phyloP scores from a whole-genome alignment of 2,888 invertebrate genomes.

The Ischnura elegans region DNA sequence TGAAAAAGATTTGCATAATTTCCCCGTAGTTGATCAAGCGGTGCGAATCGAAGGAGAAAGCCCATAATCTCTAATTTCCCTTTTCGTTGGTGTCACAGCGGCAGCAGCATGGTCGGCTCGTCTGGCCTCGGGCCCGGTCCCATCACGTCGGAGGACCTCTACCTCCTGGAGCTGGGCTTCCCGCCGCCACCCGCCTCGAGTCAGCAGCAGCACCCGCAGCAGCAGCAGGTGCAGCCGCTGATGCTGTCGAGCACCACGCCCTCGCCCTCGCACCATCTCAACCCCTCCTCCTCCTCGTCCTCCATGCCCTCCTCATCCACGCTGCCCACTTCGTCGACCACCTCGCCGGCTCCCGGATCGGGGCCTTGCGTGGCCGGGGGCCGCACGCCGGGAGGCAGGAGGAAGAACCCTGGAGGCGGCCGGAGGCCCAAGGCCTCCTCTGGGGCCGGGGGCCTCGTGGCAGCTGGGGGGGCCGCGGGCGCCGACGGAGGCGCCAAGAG shows the following conservation, averaged over 20 bases:
- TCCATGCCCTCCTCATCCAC: slow-evolving; percentile 16
- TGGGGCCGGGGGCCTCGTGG: slow-evolving; percentile 70
- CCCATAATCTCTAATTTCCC: neutral
- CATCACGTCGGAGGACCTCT: slow-evolving; percentile 89
- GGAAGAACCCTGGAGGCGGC: slow-evolving; percentile 52
- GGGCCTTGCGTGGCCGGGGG: slow-evolving; percentile 69
- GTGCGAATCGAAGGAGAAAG: no score
- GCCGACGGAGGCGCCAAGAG: slow-evolving; percentile 89
- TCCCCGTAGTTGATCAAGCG: no score
- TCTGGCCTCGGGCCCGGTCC: slow-evolving; percentile 47
- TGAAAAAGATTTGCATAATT: no score
- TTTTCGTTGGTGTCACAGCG: neutral
- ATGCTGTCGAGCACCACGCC: slow-evolving; percentile 37
- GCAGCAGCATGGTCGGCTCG: slow-evolving; percentile 39
- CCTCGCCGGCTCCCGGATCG: slow-evolving; percentile 57
- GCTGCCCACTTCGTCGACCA: slow-evolving; percentile 17
- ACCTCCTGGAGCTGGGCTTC: slow-evolving; percentile 87
- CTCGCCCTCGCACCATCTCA: slow-evolving; percentile 55
- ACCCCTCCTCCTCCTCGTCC: slow-evolving; percentile 43
- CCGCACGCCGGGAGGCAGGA: slow-evolving; percentile 73
- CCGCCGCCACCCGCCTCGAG: slow-evolving; percentile 87
- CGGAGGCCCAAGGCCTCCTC: slow-evolving; percentile 49
- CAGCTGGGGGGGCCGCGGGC: slow-evolving; percentile 82
- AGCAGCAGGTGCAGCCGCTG: slow-evolving; percentile 74
- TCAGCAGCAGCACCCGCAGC: slow-evolving; percentile 89